Evolutionary conservation across 2,797 vertebrate genomes (phyloP).

Genomic region (Anniella stebbinsi): DNA sequence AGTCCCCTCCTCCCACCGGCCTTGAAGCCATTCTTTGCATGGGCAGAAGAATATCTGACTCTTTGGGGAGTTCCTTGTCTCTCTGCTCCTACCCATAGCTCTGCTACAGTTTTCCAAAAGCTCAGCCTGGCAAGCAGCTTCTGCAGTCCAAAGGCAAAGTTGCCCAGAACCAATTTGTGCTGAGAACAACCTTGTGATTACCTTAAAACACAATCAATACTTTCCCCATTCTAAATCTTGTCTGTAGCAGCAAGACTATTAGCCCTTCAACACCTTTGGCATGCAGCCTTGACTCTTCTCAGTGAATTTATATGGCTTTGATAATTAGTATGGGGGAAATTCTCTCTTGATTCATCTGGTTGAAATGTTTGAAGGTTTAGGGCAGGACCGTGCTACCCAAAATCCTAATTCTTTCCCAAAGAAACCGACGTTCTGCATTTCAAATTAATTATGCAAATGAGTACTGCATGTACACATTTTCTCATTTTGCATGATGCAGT

Average conservation of each 20-base stretch:
- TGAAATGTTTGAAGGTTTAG: background rate
- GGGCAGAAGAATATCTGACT: background rate
- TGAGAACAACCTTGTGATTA: conserved; percentile 10
- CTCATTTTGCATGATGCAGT: background rate
- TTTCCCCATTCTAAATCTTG: conserved; percentile 7
- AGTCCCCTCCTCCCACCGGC: background rate
- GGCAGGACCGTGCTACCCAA: background rate
- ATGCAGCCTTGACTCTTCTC: conserved; percentile 5
- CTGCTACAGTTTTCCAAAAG: background rate
- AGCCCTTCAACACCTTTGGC: background rate
- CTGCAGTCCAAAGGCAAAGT: background rate
- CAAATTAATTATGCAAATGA: background rate
- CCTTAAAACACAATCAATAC: conserved; percentile 4
- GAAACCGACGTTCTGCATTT: background rate
- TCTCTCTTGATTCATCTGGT: background rate
- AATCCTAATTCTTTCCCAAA: conserved; percentile 4
- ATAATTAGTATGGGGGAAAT: conserved; percentile 10
- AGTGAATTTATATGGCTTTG: background rate
- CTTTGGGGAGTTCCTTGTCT: background rate
- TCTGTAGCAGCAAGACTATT: background rate
- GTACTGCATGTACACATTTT: background rate
- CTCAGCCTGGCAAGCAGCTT: background rate
- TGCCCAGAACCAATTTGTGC: background rate
- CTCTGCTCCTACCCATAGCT: background rate
- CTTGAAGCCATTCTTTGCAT: background rate